These are phyloP conservation scores for Actinemys pallida DNA, from an alignment of 2,113 vertebrate genomes.

Conservation along the genomic window DNA sequence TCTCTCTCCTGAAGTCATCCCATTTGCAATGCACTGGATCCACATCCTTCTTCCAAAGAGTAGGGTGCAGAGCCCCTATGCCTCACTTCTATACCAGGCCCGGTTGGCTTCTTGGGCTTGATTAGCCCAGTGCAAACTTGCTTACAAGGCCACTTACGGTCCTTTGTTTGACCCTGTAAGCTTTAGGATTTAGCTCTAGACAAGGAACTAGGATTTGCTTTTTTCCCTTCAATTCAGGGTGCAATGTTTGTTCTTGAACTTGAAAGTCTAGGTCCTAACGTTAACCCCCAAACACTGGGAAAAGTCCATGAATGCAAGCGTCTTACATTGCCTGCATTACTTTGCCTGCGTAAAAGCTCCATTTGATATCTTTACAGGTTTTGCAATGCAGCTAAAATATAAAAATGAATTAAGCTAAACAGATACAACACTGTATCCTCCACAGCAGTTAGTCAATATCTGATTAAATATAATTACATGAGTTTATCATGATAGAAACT, in stretches of 20 bases:
- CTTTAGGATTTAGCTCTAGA: background rate
- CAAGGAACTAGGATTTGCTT: background rate
- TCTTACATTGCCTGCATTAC: background rate
- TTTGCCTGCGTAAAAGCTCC: background rate
- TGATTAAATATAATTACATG: conserved; percentile 71
- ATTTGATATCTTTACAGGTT: background rate
- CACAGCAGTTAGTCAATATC: conserved; percentile 40
- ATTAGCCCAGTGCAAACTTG: background rate
- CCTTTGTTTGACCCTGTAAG: background rate
- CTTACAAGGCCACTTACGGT: rapidly evolving
- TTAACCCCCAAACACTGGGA: background rate
- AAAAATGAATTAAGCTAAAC: conserved; percentile 22
- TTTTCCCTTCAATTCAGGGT: background rate
- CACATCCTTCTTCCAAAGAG: background rate
- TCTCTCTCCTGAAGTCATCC: rapidly evolving
- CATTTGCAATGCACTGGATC: background rate
- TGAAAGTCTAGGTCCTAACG: background rate
- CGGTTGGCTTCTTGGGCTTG: background rate
- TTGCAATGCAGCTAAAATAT: background rate
- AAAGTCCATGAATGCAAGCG: background rate
- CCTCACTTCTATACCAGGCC: background rate
- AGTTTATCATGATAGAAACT: conserved; percentile 65
- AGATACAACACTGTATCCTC: conserved; percentile 18
- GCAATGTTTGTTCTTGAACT: background rate
- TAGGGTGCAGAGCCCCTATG: background rate